Evolutionary conservation across 2,797 vertebrate species (phyloP).

Genomic region (Dendrocincla fuliginosa): DNA sequence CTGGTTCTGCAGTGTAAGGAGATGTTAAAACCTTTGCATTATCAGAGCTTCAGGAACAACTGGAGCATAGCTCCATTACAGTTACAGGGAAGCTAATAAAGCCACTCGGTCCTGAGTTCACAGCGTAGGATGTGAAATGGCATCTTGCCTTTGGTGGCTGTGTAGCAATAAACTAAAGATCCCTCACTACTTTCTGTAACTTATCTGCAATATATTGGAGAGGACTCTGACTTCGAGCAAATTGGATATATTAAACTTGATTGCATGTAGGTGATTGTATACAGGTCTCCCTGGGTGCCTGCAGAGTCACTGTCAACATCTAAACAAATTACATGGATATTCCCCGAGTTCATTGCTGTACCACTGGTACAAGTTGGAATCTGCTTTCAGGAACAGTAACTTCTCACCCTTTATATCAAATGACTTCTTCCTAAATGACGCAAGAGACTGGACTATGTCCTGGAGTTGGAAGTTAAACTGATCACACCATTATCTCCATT

Average conservation of each 20-base stretch:
- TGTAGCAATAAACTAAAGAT: not conserved
- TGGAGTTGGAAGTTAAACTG: fast-evolving
- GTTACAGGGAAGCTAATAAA: not conserved
- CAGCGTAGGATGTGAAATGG: not conserved
- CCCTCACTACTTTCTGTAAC: not conserved
- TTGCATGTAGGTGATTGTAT: not conserved
- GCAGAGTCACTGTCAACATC: not conserved
- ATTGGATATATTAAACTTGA: not conserved
- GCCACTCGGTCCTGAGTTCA: fast-evolving
- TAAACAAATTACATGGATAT: not conserved
- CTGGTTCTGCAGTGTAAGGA: not conserved
- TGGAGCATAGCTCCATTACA: not conserved
- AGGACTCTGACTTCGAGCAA: not conserved
- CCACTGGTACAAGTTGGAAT: not conserved
- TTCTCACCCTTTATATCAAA: not conserved
- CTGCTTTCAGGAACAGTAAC: not conserved
- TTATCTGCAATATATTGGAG: not conserved
- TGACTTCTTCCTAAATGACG: not conserved
- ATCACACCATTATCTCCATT: not conserved
- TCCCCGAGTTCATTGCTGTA: not conserved
- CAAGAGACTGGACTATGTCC: not conserved
- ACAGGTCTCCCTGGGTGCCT: not conserved
- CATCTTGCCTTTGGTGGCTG: not conserved
- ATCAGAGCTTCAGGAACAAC: not conserved
- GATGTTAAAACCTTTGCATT: not conserved